Evolutionary conservation across 92 coral and sea anemone species (phyloP).

Genomic region (Zoanthus gigantus): DNA sequence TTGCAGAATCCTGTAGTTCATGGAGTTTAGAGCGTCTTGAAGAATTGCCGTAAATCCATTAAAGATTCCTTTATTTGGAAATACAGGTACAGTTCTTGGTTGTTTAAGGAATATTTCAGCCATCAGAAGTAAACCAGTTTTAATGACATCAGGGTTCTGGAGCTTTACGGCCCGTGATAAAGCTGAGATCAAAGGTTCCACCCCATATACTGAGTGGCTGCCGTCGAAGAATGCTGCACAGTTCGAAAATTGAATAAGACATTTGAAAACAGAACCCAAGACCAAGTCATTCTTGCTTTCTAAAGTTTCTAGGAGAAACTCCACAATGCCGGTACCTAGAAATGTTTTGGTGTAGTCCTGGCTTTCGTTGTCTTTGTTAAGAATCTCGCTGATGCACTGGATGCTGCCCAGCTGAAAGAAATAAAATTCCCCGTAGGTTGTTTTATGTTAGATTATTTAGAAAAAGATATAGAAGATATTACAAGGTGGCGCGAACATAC

Average conservation of each 20-base stretch:
- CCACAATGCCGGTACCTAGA: conserved; percentile 72
- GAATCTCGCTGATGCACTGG: conserved; percentile 67
- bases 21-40: conserved; percentile 69
- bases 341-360: conserved; percentile 51
- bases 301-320: conserved; percentile 85
- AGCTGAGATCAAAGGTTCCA: conserved; percentile 78
- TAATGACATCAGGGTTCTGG: conserved; percentile 79
- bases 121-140: conserved; percentile 79
- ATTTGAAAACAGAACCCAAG: conserved; percentile 82
- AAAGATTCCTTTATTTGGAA: conserved; percentile 68
- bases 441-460: neutral
- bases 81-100: conserved; percentile 68
- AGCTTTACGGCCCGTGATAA: conserved; percentile 65
- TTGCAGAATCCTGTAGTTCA: conserved; percentile 81
- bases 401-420: conserved; percentile 67
- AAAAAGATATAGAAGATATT: no score
- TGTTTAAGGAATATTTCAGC: conserved; percentile 71
- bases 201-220: conserved; percentile 86
- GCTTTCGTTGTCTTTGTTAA: conserved; percentile 45
- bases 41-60: conserved; percentile 67
- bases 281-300: conserved; percentile 81
- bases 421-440: neutral
- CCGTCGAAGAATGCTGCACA: conserved; percentile 69
- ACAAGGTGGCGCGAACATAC: no score
- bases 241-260: conserved; percentile 66